Percentiles rank a stretch among this genome's conserved stretches.
Evolutionary conservation across 2,113 vertebrate genomes (phyloP).

Genomic region (Caretta caretta): DNA sequence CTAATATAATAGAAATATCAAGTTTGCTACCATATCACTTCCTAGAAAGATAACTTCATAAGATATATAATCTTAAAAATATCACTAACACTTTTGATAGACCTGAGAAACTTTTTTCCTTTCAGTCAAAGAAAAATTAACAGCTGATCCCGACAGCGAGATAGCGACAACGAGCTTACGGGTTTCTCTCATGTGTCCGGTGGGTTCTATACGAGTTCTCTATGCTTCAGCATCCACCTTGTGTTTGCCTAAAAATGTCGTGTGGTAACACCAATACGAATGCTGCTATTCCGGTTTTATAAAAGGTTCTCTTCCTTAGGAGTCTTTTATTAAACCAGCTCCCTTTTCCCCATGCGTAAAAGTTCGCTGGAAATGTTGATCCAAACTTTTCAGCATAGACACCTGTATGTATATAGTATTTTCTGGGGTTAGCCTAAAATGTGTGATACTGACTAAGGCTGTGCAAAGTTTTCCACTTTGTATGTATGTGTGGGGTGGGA

Average conservation of each 20-base stretch:
- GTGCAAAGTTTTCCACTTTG: background rate
- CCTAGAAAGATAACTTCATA: background rate
- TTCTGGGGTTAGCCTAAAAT: background rate
- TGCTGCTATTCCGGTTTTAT: background rate
- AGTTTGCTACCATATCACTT: accelerated
- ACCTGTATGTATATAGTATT: background rate
- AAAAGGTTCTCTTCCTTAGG: background rate
- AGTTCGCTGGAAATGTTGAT: accelerated
- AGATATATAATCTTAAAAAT: background rate
- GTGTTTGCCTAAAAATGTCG: accelerated
- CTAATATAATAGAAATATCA: accelerated
- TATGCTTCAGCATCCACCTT: background rate
- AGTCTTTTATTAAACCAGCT: background rate
- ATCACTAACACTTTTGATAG: background rate
- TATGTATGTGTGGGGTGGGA: background rate
- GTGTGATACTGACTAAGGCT: background rate
- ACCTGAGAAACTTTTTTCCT: background rate
- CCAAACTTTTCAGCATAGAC: background rate
- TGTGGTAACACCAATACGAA: accelerated
- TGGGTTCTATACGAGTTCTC: conserved; percentile 60
- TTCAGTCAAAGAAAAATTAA: conserved; percentile 96
- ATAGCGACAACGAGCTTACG: conserved; percentile 94
- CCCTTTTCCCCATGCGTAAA: accelerated
- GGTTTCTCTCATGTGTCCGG: conserved; percentile 96
- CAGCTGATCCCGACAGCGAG: conserved; percentile 95